phyloP scores from a whole-genome alignment of 2,888 invertebrate species.

The Melinopterus prodromus region DNA sequence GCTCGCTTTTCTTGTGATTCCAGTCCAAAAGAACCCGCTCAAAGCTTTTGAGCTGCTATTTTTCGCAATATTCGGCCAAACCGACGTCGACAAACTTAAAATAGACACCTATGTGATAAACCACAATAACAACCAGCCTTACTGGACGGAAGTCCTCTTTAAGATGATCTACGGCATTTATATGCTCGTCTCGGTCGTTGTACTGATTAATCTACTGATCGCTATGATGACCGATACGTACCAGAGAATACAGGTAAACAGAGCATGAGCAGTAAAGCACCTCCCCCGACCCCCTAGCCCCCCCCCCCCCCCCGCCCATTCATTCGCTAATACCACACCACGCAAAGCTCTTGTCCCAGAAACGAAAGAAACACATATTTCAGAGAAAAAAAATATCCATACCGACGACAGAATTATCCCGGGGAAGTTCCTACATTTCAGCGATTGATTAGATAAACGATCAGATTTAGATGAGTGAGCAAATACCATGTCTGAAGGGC shows the following conservation, averaged over 20 bases:
- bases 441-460: background rate
- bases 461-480: background rate
- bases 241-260: constrained; percentile 92
- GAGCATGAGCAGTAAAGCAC: constrained; percentile 42
- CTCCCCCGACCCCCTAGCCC: background rate
- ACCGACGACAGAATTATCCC: background rate
- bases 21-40: constrained; percentile 91
- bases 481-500: background rate
- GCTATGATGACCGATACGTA: constrained; percentile 99
- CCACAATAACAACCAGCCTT: constrained; percentile 69
- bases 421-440: background rate
- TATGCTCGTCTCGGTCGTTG: constrained; percentile 99
- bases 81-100: constrained; percentile 81
- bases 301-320: background rate
- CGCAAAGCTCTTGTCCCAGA: background rate
- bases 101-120: constrained; percentile 64
- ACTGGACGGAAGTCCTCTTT: constrained; percentile 87
- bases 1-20: constrained; percentile 63
- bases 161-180: constrained; percentile 92
- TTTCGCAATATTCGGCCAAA: constrained; percentile 98
- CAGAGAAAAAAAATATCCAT: background rate
- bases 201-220: constrained; percentile 98
- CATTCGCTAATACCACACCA: constrained; percentile 15
- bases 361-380: no score
- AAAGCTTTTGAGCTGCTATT: constrained; percentile 97